Evolutionary conservation across 2,888 invertebrate genomes (phyloP).

Genomic region (Campaea margaritaria): DNA sequence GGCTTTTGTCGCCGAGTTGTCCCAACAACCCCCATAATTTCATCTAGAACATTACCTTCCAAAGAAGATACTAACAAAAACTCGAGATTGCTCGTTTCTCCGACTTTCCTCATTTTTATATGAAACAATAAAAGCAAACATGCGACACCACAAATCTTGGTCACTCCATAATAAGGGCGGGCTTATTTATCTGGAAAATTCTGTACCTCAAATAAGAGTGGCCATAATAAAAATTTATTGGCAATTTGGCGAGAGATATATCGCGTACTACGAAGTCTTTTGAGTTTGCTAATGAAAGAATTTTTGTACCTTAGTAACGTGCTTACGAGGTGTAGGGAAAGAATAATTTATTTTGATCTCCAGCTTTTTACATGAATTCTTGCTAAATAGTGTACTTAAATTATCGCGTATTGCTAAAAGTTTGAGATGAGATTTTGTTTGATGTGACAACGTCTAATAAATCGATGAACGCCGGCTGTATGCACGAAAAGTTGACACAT

Average conservation of each 20-base stretch:
- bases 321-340: conserved; percentile 13
- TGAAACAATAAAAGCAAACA: conserved; percentile 31
- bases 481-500: too few species aligned
- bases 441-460: too few species aligned
- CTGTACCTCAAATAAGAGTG: conserved; percentile 78
- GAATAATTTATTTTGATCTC: conserved; percentile 17
- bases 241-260: conserved; percentile 78
- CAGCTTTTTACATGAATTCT: not conserved
- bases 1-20: too few species aligned
- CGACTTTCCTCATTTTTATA: conserved; percentile 16
- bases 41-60: too few species aligned
- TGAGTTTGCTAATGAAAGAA: conserved; percentile 79
- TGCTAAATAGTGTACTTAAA: not conserved
- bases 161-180: conserved; percentile 68
- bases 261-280: conserved; percentile 65
- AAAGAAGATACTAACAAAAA: not conserved
- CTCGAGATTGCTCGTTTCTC: not conserved
- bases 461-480: too few species aligned
- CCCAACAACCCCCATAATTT: too few species aligned
- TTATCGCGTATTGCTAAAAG: too few species aligned
- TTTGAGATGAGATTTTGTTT: too few species aligned
- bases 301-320: conserved; percentile 19
- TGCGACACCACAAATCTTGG: conserved; percentile 57
- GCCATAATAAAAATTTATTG: conserved; percentile 84
- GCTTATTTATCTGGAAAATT: conserved; percentile 74